A percentile compares a stretch with the other conserved stretches of the same genome.
Conservation (phyloP, 2,113 vertebrate species). For the Rhipidura dahli region DNA sequence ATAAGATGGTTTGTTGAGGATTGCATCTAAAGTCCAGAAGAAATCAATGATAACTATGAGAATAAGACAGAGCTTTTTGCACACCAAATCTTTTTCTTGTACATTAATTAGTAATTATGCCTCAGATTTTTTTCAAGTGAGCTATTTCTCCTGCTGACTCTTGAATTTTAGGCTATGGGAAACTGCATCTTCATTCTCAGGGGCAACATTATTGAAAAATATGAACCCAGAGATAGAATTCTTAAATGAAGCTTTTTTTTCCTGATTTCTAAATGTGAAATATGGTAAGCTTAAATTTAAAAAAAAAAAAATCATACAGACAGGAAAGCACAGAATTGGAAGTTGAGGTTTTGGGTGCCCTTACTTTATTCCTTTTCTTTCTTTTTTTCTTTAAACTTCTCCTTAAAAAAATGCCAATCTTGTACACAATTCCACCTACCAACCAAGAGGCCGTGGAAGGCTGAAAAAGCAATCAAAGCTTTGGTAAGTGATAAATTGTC, state of each 20-base stretch:
- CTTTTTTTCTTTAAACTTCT: neutral
- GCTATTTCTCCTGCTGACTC: conserved; percentile 46
- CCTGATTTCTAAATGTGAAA: neutral
- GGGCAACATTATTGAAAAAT: neutral
- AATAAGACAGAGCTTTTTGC: neutral
- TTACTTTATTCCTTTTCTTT: neutral
- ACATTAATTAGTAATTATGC: conserved; percentile 39
- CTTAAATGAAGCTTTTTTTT: neutral
- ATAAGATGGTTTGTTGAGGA: neutral
- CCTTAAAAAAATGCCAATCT: neutral
- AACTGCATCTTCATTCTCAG: conserved; percentile 17
- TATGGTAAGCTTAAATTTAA: neutral
- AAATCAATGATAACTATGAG: neutral
- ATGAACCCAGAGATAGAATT: neutral
- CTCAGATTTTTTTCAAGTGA: neutral
- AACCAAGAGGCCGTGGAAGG: neutral
- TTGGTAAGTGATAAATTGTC: conserved; percentile 33
- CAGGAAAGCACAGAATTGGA: neutral
- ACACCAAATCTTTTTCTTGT: neutral
- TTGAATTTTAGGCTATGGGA: neutral
- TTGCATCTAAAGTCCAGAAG: neutral
- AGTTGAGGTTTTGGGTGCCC: neutral
- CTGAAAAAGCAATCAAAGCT: conserved; percentile 31
- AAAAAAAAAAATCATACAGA: neutral
- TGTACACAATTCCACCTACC: neutral